phyloP scores from a whole-genome alignment of 2,113 vertebrate species.

The Tychaedon coryphoeus region DNA sequence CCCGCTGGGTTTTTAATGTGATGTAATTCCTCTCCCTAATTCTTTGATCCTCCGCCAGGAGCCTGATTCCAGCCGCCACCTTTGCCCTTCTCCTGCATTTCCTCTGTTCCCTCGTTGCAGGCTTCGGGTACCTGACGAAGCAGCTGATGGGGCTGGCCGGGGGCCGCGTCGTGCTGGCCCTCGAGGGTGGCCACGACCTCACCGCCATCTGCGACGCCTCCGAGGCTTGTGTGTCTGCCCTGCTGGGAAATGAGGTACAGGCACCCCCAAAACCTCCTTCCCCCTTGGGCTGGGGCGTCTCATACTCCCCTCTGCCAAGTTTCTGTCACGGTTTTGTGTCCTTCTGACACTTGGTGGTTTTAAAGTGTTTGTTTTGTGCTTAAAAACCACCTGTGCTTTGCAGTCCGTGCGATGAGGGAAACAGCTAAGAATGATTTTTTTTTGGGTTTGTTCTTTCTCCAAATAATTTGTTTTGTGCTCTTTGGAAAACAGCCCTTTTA shows the following conservation, averaged over 20 bases:
- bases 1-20: constrained; percentile 54
- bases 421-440: background rate
- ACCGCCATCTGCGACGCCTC: constrained; percentile 97
- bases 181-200: constrained; percentile 97
- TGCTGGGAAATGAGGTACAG: constrained; percentile 94
- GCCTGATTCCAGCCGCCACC: constrained; percentile 1
- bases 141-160: constrained; percentile 96
- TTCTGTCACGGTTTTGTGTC: background rate
- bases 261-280: background rate
- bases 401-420: background rate
- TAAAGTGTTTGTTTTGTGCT: background rate
- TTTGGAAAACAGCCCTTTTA: background rate
- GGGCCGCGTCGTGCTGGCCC: constrained; percentile 88
- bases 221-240: constrained; percentile 92
- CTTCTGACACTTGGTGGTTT: background rate
- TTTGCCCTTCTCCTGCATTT: constrained; percentile 46
- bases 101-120: constrained; percentile 71
- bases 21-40: constrained; percentile 58
- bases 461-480: background rate
- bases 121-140: constrained; percentile 96
- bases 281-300: background rate
- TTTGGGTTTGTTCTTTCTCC: background rate
- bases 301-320: accelerated
- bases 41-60: constrained; percentile 73
- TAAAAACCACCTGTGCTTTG: background rate